phyloP scores from a whole-genome alignment of 1,140 invertebrate genomes.

The Drosophila hydei region DNA sequence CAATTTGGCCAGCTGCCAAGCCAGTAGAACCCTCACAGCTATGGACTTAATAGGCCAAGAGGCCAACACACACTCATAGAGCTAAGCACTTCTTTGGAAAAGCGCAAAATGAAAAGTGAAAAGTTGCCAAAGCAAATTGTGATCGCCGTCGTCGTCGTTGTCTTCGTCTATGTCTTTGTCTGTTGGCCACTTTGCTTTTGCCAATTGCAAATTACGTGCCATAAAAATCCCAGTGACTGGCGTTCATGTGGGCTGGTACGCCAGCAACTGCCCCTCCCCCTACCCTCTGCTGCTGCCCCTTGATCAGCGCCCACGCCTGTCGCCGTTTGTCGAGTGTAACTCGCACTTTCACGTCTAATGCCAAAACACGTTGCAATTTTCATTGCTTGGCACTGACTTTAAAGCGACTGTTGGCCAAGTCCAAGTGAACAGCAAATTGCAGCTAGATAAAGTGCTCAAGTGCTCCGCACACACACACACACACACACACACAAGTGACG shows the following conservation, averaged over 20 bases:
- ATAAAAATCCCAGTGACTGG: conserved; percentile 71
- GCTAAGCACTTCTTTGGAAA: conserved; percentile 47
- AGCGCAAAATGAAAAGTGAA: conserved; percentile 82
- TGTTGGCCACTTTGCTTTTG: conserved; percentile 68
- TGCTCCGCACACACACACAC: neutral
- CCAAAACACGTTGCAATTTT: conserved; percentile 81
- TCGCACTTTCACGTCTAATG: conserved; percentile 83
- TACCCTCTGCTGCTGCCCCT: neutral
- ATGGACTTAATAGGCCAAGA: conserved; percentile 79
- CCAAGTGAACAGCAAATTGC: conserved; percentile 76
- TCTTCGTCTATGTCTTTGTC: conserved; percentile 31
- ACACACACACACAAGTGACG: conserved; percentile 21
- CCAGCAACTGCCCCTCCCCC: neutral
- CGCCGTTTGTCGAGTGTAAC: conserved; percentile 53
- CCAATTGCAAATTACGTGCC: conserved; percentile 81
- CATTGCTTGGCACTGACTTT: conserved; percentile 81
- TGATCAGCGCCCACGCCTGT: conserved; percentile 27
- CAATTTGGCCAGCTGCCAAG: conserved; percentile 61
- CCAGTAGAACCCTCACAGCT: conserved; percentile 50
- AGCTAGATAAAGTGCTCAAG: conserved; percentile 47
- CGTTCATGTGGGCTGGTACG: conserved; percentile 50
- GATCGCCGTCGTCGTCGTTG: conserved; percentile 15
- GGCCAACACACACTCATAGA: conserved; percentile 39
- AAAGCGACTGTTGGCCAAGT: conserved; percentile 75
- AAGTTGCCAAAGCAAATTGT: conserved; percentile 58